These are phyloP conservation scores for Procambarus clarkii DNA, from an alignment of 1,140 invertebrate genomes.

Conservation along the genomic window DNA sequence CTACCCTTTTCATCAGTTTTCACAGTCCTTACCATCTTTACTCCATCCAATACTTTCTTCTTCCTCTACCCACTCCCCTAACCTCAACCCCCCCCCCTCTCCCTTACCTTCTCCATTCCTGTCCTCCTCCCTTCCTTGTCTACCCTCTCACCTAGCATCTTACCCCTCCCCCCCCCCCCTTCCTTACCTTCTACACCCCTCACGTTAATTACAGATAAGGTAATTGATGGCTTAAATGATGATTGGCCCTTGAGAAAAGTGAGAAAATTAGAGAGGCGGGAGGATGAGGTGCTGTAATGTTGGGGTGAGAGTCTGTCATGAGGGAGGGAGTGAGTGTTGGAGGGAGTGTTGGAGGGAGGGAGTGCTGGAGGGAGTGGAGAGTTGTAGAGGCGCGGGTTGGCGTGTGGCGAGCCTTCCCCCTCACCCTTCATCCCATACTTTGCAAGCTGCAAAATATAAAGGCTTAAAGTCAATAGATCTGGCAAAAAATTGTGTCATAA, in stretches of 20 bases:
- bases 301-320: neutral
- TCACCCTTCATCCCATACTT: no score
- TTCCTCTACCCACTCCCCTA: neutral
- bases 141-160: no score
- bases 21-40: neutral
- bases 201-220: neutral
- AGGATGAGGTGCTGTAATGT: neutral
- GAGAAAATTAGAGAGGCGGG: neutral
- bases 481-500: no score
- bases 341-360: no score
- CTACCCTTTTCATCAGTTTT: neutral
- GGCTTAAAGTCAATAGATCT: no score
- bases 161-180: neutral
- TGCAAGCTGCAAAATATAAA: no score
- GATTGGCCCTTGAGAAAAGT: neutral
- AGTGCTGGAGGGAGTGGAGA: no score
- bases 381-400: neutral
- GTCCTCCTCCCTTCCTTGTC: neutral
- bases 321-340: neutral
- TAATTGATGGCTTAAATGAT: slow-evolving; percentile 7
- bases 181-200: neutral
- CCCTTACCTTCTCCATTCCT: neutral
- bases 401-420: no score
- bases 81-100: no score
- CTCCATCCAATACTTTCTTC: neutral